phyloP scores from a whole-genome alignment of 2,888 invertebrate genomes.

The Drosophila conformis region DNA sequence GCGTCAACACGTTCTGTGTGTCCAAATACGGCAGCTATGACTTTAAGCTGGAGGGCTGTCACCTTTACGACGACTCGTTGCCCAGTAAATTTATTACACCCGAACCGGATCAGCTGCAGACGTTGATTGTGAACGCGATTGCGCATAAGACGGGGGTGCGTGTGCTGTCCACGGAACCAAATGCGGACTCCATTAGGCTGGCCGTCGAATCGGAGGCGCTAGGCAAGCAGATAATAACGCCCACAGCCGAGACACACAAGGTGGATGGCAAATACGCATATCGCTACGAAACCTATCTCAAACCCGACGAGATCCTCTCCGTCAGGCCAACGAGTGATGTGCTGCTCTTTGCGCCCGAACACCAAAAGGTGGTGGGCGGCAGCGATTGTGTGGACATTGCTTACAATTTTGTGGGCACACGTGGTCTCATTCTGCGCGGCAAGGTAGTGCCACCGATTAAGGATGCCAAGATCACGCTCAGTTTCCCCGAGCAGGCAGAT shows the following conservation, averaged over 20 bases:
- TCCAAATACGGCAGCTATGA: constrained; percentile 89
- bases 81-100: constrained; percentile 85
- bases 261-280: constrained; percentile 85
- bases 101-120: constrained; percentile 78
- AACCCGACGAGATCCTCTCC: constrained; percentile 84
- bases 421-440: constrained; percentile 89
- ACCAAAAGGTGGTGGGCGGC: constrained; percentile 87
- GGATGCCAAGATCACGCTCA: constrained; percentile 87
- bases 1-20: constrained; percentile 91
- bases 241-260: constrained; percentile 84
- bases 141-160: constrained; percentile 87
- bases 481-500: constrained; percentile 83
- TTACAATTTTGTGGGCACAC: constrained; percentile 87
- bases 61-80: constrained; percentile 87
- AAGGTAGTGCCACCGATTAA: constrained; percentile 88
- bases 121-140: constrained; percentile 86
- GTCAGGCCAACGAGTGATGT: constrained; percentile 90
- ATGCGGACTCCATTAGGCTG: constrained; percentile 75
- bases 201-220: constrained; percentile 69
- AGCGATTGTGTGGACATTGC: constrained; percentile 89
- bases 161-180: constrained; percentile 85
- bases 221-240: constrained; percentile 76
- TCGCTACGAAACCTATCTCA: constrained; percentile 82
- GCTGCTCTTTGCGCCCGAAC: constrained; percentile 89
- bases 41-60: constrained; percentile 92